A percentile compares a stretch with the other conserved stretches of the same genome.
Evolutionary conservation across 53 echinoderm and acorn worm species (phyloP).

Genomic region (Henricia sp.): DNA sequence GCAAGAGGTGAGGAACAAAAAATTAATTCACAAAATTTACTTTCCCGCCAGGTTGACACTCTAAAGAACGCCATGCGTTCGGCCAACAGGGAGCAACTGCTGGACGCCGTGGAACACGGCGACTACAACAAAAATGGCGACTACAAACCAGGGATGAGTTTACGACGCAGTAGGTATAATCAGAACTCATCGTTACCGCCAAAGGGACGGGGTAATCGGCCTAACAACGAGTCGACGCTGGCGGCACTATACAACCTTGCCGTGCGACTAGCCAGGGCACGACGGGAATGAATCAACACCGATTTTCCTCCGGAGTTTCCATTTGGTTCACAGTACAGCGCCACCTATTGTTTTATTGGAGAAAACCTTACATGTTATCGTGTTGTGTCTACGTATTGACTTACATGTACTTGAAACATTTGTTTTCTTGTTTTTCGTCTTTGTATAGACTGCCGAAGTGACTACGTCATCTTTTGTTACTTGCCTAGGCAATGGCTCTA

Average conservation of each 20-base stretch:
- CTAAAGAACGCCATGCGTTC: conserved; percentile 2
- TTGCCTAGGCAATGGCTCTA: too few species aligned
- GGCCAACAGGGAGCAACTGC: not conserved
- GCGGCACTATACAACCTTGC: conserved; percentile 45
- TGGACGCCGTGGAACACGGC: not conserved
- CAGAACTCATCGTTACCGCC: too few species aligned
- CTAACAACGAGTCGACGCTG: conserved; percentile 24
- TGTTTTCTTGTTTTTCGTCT: too few species aligned
- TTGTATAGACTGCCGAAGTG: too few species aligned
- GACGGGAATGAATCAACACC: not conserved
- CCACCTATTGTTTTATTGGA: conserved; percentile 22
- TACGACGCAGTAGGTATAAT: too few species aligned
- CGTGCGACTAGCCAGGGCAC: conserved; percentile 22
- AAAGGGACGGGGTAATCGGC: not conserved
- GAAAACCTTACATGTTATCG: too few species aligned
- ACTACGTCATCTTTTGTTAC: too few species aligned
- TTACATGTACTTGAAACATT: too few species aligned
- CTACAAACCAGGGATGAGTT: too few species aligned
- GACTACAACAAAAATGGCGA: conserved; percentile 1
- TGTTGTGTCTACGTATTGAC: too few species aligned
- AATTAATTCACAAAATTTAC: too few species aligned
- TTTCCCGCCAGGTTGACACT: conserved; percentile 10
- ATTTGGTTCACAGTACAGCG: conserved; percentile 19
- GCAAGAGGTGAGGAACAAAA: too few species aligned
- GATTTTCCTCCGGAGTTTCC: not conserved